Evolutionary conservation across 2,113 vertebrate species (phyloP).

Genomic region (Bos javanicus): DNA sequence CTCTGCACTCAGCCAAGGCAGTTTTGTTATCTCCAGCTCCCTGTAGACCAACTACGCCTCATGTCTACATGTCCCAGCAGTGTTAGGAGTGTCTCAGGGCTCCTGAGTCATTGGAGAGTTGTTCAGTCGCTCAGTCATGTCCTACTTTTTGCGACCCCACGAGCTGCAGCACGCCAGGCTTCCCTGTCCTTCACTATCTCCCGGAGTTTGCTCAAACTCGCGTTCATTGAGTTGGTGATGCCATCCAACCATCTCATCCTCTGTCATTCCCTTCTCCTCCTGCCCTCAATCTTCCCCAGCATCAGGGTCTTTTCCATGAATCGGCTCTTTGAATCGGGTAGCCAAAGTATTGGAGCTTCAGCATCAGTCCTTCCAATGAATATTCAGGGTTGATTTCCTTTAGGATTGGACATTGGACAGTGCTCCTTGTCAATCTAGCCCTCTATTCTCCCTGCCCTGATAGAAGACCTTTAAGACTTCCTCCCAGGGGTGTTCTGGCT

Average conservation of each 20-base stretch:
- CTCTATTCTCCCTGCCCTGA: not conserved
- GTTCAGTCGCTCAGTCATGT: not conserved
- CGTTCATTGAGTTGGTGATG: not conserved
- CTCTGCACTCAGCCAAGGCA: not conserved
- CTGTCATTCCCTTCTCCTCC: not conserved
- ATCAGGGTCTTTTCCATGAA: not conserved
- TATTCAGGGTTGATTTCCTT: not conserved
- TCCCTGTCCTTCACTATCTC: not conserved
- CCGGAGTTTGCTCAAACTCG: not conserved
- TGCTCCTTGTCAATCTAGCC: too few relatives aligned
- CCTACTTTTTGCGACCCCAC: not conserved
- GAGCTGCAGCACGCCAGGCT: not conserved
- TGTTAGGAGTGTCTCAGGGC: not conserved
- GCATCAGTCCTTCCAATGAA: not conserved
- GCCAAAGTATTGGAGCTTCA: not conserved
- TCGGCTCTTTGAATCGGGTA: not conserved
- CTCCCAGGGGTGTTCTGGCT: not conserved
- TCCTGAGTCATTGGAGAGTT: not conserved
- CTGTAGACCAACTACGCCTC: not conserved
- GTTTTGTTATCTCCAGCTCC: not conserved
- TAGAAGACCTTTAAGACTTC: not conserved
- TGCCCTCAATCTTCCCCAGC: not conserved
- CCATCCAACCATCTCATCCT: not conserved
- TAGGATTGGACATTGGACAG: not conserved
- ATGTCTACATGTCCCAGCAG: not conserved